Conservation (phyloP, 2,888 invertebrate genomes). For the Lathronympha strigana region DNA sequence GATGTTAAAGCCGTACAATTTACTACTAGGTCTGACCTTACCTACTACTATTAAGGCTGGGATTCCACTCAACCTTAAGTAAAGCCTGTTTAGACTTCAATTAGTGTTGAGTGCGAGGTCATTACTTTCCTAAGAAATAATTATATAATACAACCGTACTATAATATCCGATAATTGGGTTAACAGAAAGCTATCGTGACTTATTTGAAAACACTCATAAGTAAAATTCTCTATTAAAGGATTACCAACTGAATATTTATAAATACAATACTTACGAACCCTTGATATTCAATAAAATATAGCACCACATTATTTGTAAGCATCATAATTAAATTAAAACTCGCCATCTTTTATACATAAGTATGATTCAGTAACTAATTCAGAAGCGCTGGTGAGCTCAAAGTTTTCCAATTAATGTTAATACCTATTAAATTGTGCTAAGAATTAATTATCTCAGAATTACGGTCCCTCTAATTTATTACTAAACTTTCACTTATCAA, state of each 20-base stretch:
- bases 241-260: background rate
- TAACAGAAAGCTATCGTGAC: too few species aligned
- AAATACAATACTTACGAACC: background rate
- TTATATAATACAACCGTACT: too few species aligned
- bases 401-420: constrained; percentile 82
- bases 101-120: too few species aligned
- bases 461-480: constrained; percentile 78
- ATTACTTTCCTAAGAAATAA: too few species aligned
- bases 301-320: constrained; percentile 21
- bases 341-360: constrained; percentile 41
- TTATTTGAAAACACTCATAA: too few species aligned
- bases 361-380: constrained; percentile 46
- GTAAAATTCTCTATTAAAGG: background rate
- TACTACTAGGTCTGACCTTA: too few species aligned
- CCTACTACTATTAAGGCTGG: too few species aligned
- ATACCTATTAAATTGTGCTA: constrained; percentile 81
- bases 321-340: constrained; percentile 37
- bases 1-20: too few species aligned
- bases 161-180: too few species aligned
- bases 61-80: too few species aligned
- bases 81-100: too few species aligned
- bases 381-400: constrained; percentile 54
- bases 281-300: background rate
- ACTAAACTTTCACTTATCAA: constrained; percentile 81
- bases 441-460: constrained; percentile 81